phyloP scores from a whole-genome alignment of 1,140 invertebrate species.

The Heliconius hermathena region DNA sequence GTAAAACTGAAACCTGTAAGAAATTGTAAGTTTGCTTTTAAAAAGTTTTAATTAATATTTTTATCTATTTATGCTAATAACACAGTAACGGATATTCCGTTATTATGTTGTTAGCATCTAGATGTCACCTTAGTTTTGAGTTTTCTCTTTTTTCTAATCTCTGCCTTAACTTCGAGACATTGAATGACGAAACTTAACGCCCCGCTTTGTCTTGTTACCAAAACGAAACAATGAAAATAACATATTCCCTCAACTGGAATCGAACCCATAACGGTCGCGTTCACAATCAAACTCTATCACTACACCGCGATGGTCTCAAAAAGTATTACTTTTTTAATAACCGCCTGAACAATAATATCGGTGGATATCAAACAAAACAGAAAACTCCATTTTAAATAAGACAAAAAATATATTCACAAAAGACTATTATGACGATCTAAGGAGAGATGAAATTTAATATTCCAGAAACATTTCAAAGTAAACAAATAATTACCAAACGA shows the following conservation, averaged over 20 bases:
- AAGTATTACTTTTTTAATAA: constrained; percentile 18
- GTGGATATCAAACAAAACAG: not conserved
- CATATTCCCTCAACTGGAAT: not conserved
- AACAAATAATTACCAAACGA: constrained; percentile 29
- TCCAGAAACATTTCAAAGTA: constrained; percentile 27
- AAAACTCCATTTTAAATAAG: not conserved
- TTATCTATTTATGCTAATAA: no score
- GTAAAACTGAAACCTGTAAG: no score
- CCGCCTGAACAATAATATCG: not conserved
- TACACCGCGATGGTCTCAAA: not conserved
- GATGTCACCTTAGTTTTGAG: no score
- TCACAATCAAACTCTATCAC: not conserved
- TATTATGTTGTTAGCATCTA: no score
- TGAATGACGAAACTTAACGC: no score
- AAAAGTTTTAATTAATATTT: no score
- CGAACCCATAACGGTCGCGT: not conserved
- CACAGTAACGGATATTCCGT: no score
- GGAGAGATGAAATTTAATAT: constrained; percentile 30
- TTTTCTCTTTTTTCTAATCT: no score
- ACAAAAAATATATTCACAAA: constrained; percentile 16
- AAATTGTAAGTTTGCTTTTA: no score
- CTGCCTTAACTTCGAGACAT: no score
- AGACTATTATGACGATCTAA: constrained; percentile 5
- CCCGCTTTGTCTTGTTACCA: no score
- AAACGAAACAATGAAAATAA: not conserved